A percentile compares a stretch with the other conserved stretches of the same genome.
phyloP scores from a whole-genome alignment of 2,113 vertebrate species.

The Peromyscus leucopus region DNA sequence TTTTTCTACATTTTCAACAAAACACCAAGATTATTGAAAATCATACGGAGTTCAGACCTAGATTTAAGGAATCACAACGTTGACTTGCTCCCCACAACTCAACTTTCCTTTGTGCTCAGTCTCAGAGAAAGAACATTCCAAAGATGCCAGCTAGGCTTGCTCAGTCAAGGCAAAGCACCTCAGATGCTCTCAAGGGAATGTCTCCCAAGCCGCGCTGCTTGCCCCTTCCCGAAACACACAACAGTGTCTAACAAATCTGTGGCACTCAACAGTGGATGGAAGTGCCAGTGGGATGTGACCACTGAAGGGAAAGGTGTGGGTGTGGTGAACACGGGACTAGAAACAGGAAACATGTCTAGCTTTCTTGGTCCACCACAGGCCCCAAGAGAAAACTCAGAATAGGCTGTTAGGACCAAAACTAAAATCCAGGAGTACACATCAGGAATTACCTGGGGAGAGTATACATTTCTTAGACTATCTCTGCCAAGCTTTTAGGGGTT shows the following conservation, averaged over 20 bases:
- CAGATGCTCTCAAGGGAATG: neutral
- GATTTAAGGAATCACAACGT: neutral
- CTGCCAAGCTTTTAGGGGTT: neutral
- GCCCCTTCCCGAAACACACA: neutral
- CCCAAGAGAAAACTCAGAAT: neutral
- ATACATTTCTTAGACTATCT: neutral
- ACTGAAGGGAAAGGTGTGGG: neutral
- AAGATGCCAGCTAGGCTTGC: fast-evolving
- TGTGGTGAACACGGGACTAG: fast-evolving
- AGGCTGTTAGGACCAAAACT: neutral
- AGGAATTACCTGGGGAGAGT: neutral
- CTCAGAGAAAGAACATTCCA: neutral
- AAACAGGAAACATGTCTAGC: neutral
- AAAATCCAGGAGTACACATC: neutral
- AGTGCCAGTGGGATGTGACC: neutral
- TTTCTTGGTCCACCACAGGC: neutral
- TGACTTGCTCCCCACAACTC: neutral
- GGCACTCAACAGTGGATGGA: neutral
- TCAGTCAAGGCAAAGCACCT: neutral
- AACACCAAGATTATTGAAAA: neutral
- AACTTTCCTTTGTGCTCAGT: neutral
- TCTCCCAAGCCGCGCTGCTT: fast-evolving
- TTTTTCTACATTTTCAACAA: neutral
- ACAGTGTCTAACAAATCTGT: fast-evolving
- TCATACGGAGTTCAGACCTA: neutral